Base-by-base conservation (phyloP, 2,888 invertebrate genomes). In the Acholoe squamosa region DNA sequence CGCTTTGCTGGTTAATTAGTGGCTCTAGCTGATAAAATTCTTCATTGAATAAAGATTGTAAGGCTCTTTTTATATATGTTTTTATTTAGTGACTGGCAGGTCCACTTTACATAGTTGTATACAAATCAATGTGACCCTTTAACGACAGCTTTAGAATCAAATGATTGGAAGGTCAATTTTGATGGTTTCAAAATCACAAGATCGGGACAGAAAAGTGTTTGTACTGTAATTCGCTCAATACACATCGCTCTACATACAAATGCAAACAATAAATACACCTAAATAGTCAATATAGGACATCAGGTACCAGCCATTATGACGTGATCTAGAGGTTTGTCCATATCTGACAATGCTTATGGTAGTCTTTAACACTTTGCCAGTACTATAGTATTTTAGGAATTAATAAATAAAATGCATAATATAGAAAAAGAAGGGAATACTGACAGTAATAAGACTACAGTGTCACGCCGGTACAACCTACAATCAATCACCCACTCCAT, bases 41-140 rank as follows among this genome's bases (percentile, higher is more conserved):
- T 7, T 43, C 43, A 43, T 3, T 43, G 43, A 10, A 43, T 43
- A 43, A 43, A 43, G 43, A 43, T 43, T 10, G 25, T 25, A 76
- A 76, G 76, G 31, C 80, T 80, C 5, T 80, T 80, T 34, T 33
- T 16, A 33, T n/a, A 80, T 43, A 80, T 80, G 12, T 80, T 86
- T 86, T 86, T 86, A 86, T 86, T 86, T 86, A 86, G 86, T 86
- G 86, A 86, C 86, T 86, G 86, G 86, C 86, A 86, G 86, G 86
- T 86, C 86, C 86, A 86, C 86, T 86, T 86, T 86, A 86, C 86
- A 86, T 86, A 86, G 86, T 86, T 86, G 86, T 86, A 86, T 86
- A 86, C 86, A 86, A 86, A 86, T 86, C 54, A 86, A 86, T 86
- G 28, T 31, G 52, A 86, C 86, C n/a, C 86, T 54, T 28, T 56